These are phyloP conservation scores for Felis catus DNA, from an alignment of 2,113 vertebrate genomes.

Conservation along the genomic window DNA sequence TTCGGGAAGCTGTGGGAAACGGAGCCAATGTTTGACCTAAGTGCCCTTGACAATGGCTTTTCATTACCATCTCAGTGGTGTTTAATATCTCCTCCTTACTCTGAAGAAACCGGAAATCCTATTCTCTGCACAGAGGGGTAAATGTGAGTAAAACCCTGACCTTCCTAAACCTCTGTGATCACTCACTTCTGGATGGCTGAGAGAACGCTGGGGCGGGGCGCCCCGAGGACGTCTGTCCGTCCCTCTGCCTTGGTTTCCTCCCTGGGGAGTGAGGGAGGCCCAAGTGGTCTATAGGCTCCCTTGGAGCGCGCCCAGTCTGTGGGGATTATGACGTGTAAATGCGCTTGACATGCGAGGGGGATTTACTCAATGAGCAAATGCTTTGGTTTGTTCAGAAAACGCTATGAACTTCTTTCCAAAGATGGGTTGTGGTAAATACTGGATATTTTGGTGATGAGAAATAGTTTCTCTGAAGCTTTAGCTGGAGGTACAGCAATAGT, in stretches of 20 bases:
- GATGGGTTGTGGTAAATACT: slow-evolving; percentile 72
- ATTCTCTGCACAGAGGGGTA: slow-evolving; percentile 34
- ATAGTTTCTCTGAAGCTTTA: slow-evolving; percentile 86
- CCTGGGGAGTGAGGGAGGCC: background rate
- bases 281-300: background rate
- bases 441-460: slow-evolving; percentile 72
- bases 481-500: slow-evolving; percentile 84
- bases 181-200: background rate
- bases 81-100: background rate
- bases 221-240: background rate
- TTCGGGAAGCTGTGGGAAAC: background rate
- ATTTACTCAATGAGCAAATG: slow-evolving; percentile 53
- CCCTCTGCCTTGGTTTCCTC: background rate
- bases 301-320: background rate
- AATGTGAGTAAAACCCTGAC: background rate
- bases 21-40: slow-evolving; percentile 61
- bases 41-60: slow-evolving; percentile 74
- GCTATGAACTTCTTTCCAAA: slow-evolving; percentile 70
- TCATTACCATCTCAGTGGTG: background rate
- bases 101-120: slow-evolving; percentile 44
- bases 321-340: background rate
- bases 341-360: slow-evolving; percentile 26
- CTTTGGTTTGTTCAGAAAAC: slow-evolving; percentile 68
- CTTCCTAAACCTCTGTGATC: background rate
- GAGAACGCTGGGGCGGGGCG: background rate